phyloP scores from a whole-genome alignment of 2,797 vertebrate genomes.

The Agapornis canus region DNA sequence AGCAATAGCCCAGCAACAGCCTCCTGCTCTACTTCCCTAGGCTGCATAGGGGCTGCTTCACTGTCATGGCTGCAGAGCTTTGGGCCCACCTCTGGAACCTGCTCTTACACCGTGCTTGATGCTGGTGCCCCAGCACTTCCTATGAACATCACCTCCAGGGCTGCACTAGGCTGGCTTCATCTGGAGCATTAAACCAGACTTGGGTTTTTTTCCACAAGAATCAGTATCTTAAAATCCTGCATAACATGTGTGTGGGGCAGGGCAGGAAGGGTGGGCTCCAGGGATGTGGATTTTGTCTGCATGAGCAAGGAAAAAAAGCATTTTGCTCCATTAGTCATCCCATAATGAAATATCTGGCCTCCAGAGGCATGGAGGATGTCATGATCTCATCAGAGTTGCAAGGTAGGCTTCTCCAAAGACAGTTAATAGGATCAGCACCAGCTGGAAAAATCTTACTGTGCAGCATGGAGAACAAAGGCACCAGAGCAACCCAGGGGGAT shows the following conservation, averaged over 20 bases:
- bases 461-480: neutral
- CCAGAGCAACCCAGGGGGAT: accelerated
- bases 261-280: neutral
- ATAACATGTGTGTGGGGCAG: neutral
- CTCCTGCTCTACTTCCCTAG: neutral
- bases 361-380: neutral
- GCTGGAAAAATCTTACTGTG: neutral
- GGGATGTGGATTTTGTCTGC: neutral
- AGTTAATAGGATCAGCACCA: neutral
- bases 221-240: neutral
- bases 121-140: neutral
- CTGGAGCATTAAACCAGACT: neutral
- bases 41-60: neutral
- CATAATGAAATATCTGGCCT: neutral
- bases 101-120: neutral
- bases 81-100: neutral
- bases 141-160: accelerated
- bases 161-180: neutral
- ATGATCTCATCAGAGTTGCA: neutral
- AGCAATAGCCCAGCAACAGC: neutral
- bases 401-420: constrained; percentile 1
- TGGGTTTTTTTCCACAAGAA: neutral
- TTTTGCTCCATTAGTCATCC: constrained; percentile 6
- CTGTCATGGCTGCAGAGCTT: neutral
- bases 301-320: neutral